Evolutionary conservation across 2,797 vertebrate genomes (phyloP), one percentile per base, ranked within the genome.

Genomic region (Lepus oiostolus): DNA sequence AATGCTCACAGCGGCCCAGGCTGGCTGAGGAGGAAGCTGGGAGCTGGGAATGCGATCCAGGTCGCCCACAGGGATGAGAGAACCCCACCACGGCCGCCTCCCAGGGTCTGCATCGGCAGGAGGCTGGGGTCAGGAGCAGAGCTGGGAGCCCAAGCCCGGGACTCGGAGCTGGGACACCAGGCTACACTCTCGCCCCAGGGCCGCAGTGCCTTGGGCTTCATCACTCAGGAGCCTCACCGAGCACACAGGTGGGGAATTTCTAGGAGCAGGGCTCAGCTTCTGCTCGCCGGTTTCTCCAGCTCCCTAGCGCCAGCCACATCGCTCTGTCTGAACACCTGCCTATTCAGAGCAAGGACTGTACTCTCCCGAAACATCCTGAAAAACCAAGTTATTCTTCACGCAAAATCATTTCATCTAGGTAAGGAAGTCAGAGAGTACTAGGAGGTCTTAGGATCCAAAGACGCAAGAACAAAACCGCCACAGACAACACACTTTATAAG

Each of bases 391-490:
- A 28, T 7, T 50, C 0, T 52, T 30, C 63, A 19, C 42, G 63
- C 35, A 82, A 50, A 74, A 9, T 84, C 62, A 76, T 17, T 84
- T 85, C 68, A 83, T 47, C 58, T 75, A 87, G 89, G 32, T 74
- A 38, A 89, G 13, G n/a, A 93, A 67, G n/a, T 70, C 76, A 88
- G 71, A 14, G 62, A 8, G 30, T 52, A 82, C 19, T 71, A 68
- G 70, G 75, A 82, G 52, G 68, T 38, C 24, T 88, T 10, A 76
- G 2, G 71, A n/a, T 68, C 52, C 38, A 74, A 82, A 76, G n/a
- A 62, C 13, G 50, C 3, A 89, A 90, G 50, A 82, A 91, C n/a
- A 72, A 90, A 95, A 63, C 47, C 30, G 72, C 42, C 67, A 47
- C 68, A 96, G 70, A 24, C 19, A 17, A 77, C 58, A 58, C 28